phyloP scores from a whole-genome alignment of 1,140 invertebrate genomes.

The Achroia grisella region DNA sequence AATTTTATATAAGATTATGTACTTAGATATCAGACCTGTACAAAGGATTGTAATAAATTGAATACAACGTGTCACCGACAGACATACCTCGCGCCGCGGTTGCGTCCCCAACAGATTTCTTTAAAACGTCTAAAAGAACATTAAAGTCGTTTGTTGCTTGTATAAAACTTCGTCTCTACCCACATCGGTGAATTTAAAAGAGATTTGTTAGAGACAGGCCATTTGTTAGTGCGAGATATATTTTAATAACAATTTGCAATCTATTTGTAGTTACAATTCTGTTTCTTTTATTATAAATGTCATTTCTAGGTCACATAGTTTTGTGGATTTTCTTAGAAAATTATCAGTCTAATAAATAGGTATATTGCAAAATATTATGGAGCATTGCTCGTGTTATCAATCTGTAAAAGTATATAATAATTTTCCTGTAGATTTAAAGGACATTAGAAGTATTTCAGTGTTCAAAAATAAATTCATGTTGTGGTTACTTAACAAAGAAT shows the following conservation, averaged over 20 bases:
- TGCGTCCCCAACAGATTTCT: not conserved
- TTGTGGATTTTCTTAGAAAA: not conserved
- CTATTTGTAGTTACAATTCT: too few relatives aligned
- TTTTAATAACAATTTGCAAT: not conserved
- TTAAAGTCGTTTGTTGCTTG: not conserved
- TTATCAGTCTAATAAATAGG: too few relatives aligned
- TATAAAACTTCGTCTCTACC: conserved; percentile 1
- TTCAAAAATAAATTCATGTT: too few relatives aligned
- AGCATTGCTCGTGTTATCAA: too few relatives aligned
- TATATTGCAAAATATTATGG: too few relatives aligned
- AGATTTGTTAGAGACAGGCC: conserved; percentile 1
- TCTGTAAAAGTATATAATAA: too few relatives aligned
- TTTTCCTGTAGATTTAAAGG: too few relatives aligned
- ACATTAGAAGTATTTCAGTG: too few relatives aligned
- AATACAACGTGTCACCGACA: not conserved
- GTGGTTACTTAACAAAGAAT: too few relatives aligned
- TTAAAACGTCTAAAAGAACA: conserved; percentile 1
- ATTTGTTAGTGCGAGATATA: conserved; percentile 3
- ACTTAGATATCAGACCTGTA: not conserved
- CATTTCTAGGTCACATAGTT: not conserved
- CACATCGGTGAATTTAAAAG: not conserved
- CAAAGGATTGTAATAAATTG: conserved; percentile 5
- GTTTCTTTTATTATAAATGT: not conserved
- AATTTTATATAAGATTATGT: too few relatives aligned
- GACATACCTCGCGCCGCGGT: not conserved